Percentiles rank a stretch among this genome's conserved stretches.
Conservation (phyloP, 2,888 invertebrate genomes). For the Brachylomia viminalis region DNA sequence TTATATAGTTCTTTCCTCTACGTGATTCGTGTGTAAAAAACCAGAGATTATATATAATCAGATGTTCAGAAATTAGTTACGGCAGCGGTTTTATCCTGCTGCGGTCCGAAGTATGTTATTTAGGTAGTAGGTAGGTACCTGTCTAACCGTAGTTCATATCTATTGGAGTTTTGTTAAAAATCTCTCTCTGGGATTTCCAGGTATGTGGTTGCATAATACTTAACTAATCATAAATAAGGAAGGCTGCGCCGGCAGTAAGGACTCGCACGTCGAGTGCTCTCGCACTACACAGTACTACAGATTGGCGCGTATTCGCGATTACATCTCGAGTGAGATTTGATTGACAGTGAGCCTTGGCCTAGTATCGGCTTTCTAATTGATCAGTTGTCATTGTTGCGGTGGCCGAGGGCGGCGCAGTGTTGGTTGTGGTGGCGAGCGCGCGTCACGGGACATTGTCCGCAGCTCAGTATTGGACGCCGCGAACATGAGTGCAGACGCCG, state of each 20-base stretch:
- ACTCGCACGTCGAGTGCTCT: slow-evolving; percentile 26
- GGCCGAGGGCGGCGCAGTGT: slow-evolving; percentile 34
- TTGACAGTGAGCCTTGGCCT: slow-evolving; percentile 70
- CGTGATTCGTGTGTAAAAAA: neutral
- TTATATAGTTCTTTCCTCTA: neutral
- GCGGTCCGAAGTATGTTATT: neutral
- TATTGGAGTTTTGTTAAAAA: slow-evolving; percentile 30
- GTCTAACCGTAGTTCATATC: slow-evolving; percentile 11
- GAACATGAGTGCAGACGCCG: slow-evolving; percentile 41
- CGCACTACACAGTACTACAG: slow-evolving; percentile 3
- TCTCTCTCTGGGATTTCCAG: slow-evolving; percentile 51
- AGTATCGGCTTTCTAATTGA: slow-evolving; percentile 70
- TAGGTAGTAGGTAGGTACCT: neutral
- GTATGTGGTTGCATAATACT: slow-evolving; percentile 44
- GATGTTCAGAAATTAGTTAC: slow-evolving; percentile 10
- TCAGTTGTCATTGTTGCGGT: slow-evolving; percentile 63
- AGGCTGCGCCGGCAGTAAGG: slow-evolving; percentile 21
- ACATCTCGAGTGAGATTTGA: slow-evolving; percentile 60
- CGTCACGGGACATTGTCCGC: slow-evolving; percentile 21
- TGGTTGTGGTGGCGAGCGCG: slow-evolving; percentile 20
- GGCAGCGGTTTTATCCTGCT: slow-evolving; percentile 13
- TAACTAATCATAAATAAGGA: slow-evolving; percentile 51
- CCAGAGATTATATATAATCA: neutral
- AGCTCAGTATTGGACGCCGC: slow-evolving; percentile 24
- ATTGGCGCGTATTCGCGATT: slow-evolving; percentile 45